Conservation (phyloP, 2,888 invertebrate genomes). For the Kryphioiulus occultus region DNA sequence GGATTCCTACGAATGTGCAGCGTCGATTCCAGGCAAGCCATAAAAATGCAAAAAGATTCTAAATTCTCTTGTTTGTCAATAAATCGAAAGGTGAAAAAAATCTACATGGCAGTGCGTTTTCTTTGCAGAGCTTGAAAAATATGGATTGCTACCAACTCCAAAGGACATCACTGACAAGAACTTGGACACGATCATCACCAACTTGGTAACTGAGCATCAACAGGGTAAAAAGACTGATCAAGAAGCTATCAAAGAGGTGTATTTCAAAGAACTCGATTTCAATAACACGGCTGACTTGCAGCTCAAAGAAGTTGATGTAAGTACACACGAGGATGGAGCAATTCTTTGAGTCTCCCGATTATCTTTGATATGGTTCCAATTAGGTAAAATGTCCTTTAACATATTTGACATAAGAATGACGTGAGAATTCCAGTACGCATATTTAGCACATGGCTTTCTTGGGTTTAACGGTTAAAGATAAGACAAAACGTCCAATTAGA, state of each 20-base stretch:
- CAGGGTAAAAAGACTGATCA: neutral
- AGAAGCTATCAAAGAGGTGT: neutral
- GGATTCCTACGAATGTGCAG: slow-evolving; percentile 24
- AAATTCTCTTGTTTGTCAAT: too few species aligned
- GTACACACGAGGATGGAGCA: too few species aligned
- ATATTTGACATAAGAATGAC: too few species aligned
- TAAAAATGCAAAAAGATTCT: neutral
- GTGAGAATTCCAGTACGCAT: too few species aligned
- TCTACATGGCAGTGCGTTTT: too few species aligned
- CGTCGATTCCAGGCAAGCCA: neutral
- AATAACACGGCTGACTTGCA: neutral
- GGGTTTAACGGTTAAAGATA: too few species aligned
- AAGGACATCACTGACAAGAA: neutral
- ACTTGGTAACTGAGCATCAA: neutral
- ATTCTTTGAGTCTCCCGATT: too few species aligned
- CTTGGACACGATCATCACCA: neutral
- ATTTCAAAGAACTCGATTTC: neutral
- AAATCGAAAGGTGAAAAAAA: too few species aligned
- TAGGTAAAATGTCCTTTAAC: too few species aligned
- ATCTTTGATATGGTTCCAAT: too few species aligned
- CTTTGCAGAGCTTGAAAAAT: neutral
- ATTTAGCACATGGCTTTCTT: too few species aligned
- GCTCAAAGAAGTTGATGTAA: neutral
- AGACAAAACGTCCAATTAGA: too few species aligned
- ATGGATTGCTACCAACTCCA: neutral